Conservation (phyloP, 64 coral and sea anemone genomes). For the Trachythela sp. region DNA sequence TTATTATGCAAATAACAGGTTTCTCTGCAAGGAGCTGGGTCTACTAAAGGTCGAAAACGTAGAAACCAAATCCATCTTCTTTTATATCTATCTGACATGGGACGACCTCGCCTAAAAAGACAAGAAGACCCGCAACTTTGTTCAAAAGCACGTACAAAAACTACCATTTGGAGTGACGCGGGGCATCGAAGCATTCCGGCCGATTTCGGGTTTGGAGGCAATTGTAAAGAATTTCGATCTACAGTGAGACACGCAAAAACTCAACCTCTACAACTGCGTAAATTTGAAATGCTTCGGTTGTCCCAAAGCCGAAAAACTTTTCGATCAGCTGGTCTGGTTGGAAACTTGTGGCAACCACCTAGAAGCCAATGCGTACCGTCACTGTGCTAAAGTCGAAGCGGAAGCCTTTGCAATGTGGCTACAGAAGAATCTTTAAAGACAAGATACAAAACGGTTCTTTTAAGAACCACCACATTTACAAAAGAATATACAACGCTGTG, state of each 20-base stretch:
- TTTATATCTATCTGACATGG: not conserved
- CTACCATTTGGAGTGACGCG: not conserved
- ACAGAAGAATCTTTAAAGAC: too few relatives aligned
- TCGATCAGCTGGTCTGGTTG: too few relatives aligned
- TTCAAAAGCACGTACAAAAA: not conserved
- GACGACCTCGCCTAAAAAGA: not conserved
- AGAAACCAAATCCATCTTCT: not conserved
- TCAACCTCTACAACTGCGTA: not conserved
- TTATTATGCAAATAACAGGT: not conserved
- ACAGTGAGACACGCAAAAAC: too few relatives aligned
- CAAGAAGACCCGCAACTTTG: not conserved
- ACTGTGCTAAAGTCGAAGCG: not conserved
- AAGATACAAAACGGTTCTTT: too few relatives aligned
- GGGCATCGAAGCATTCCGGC: not conserved
- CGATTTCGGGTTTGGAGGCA: too few relatives aligned
- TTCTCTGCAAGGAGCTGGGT: not conserved
- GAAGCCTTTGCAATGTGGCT: not conserved
- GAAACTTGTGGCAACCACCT: not conserved
- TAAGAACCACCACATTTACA: too few relatives aligned
- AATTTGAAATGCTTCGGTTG: not conserved
- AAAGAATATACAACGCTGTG: too few relatives aligned
- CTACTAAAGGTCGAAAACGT: not conserved
- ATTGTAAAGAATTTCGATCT: too few relatives aligned
- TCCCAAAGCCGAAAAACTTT: not conserved
- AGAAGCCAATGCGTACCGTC: not conserved